These are phyloP conservation scores for Psittacara wagleri DNA, from an alignment of 2,113 vertebrate species.

Conservation along the genomic window DNA sequence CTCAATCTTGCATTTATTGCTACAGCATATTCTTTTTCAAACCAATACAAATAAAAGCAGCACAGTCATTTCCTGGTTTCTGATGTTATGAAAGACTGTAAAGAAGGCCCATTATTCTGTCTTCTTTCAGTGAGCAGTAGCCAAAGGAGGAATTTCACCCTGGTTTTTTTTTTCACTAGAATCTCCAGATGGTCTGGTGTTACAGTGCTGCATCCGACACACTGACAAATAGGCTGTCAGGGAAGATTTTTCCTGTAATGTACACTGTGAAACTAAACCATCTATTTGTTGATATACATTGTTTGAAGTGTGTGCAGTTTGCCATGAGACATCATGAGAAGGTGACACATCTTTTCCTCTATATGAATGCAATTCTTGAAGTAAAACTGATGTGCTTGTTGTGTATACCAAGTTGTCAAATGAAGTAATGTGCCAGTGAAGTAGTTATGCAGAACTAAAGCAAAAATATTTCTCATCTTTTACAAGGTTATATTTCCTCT, in stretches of 20 bases:
- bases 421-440: background rate
- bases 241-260: slow-evolving; percentile 48
- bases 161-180: background rate
- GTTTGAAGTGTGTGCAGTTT: slow-evolving; percentile 44
- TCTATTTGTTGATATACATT: slow-evolving; percentile 59
- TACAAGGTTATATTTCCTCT: background rate
- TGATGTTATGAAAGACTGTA: background rate
- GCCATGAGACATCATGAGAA: slow-evolving; percentile 3
- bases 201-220: slow-evolving; percentile 28
- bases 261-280: slow-evolving; percentile 58
- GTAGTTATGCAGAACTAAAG: background rate
- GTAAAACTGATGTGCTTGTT: background rate
- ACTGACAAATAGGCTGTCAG: slow-evolving; percentile 64
- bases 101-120: slow-evolving; percentile 23
- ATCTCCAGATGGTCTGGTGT: slow-evolving; percentile 60
- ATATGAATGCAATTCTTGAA: background rate
- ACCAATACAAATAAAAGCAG: slow-evolving; percentile 12
- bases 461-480: background rate
- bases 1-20: slow-evolving; percentile 7
- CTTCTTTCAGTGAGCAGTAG: slow-evolving; percentile 22
- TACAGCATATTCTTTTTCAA: background rate
- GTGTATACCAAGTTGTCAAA: background rate
- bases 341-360: background rate
- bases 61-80: background rate
- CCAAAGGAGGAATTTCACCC: slow-evolving; percentile 41